A percentile compares a stretch with the other conserved stretches of the same genome.
These are phyloP conservation scores for Neopelma chrysocephalum DNA, from an alignment of 2,797 vertebrate genomes.

Conservation along the genomic window DNA sequence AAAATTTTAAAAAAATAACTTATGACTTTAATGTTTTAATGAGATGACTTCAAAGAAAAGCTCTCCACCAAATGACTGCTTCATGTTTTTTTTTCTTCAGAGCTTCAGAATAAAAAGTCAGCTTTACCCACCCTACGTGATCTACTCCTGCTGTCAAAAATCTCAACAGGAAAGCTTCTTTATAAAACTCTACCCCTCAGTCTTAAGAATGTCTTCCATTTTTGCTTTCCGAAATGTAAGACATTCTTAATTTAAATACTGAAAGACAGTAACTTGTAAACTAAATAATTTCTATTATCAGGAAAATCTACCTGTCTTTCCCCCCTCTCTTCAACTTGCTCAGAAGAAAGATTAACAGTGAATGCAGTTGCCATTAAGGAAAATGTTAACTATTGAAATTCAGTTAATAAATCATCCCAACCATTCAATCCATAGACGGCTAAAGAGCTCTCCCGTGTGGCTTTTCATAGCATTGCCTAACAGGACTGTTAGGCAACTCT, in stretches of 20 bases:
- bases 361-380: neutral
- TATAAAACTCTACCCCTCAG: neutral
- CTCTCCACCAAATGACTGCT: neutral
- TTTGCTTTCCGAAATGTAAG: neutral
- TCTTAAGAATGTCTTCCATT: neutral
- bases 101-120: neutral
- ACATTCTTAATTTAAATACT: neutral
- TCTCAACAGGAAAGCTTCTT: neutral
- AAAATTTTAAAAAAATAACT: neutral
- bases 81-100: neutral
- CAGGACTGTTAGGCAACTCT: neutral
- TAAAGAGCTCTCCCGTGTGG: slow-evolving; percentile 58
- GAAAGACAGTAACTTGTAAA: neutral
- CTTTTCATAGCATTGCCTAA: slow-evolving; percentile 54
- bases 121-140: neutral
- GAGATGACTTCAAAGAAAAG: neutral
- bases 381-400: neutral
- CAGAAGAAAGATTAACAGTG: neutral
- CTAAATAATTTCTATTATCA: neutral
- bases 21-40: neutral
- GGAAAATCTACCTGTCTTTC: neutral
- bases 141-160: neutral
- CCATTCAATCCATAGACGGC: rapidly evolving
- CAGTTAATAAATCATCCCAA: neutral
- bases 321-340: neutral